Evolutionary conservation across 64 coral and sea anemone genomes (phyloP).

Genomic region (Montipora sp.): DNA sequence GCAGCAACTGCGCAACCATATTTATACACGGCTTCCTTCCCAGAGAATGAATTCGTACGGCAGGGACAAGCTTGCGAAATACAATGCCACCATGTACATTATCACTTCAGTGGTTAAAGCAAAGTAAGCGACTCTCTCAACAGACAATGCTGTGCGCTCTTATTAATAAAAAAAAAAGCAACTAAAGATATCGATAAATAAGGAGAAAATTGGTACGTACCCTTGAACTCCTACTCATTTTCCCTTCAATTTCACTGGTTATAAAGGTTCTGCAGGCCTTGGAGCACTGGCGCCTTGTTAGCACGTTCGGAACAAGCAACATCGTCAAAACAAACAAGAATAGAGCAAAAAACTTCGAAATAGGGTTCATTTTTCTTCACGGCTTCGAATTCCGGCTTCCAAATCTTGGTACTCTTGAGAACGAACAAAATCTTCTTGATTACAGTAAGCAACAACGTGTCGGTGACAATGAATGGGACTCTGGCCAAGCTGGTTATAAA

Average conservation of each 20-base stretch:
- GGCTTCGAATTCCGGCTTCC: background rate
- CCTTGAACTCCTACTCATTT: background rate
- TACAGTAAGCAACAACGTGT: background rate
- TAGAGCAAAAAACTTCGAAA: background rate
- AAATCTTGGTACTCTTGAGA: background rate
- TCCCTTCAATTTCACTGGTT: background rate
- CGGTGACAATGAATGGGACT: constrained; percentile 6
- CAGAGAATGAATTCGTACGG: background rate
- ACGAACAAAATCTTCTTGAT: constrained; percentile 7
- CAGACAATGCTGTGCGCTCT: constrained; percentile 17
- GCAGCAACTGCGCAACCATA: background rate
- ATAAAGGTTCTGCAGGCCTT: constrained; percentile 42
- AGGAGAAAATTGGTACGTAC: background rate
- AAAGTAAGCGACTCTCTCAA: background rate
- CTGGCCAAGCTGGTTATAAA: constrained; percentile 22
- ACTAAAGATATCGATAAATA: constrained; percentile 19
- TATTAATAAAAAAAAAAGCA: constrained; percentile 16
- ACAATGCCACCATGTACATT: background rate
- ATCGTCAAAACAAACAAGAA: constrained; percentile 33
- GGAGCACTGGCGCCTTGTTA: background rate
- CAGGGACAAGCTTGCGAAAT: background rate
- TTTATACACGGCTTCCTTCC: background rate
- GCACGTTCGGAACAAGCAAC: background rate
- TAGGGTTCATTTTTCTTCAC: background rate
- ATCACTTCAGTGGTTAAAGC: background rate